Conservation (phyloP, 2,113 vertebrate genomes). For the Cranoglanis bouderius region DNA sequence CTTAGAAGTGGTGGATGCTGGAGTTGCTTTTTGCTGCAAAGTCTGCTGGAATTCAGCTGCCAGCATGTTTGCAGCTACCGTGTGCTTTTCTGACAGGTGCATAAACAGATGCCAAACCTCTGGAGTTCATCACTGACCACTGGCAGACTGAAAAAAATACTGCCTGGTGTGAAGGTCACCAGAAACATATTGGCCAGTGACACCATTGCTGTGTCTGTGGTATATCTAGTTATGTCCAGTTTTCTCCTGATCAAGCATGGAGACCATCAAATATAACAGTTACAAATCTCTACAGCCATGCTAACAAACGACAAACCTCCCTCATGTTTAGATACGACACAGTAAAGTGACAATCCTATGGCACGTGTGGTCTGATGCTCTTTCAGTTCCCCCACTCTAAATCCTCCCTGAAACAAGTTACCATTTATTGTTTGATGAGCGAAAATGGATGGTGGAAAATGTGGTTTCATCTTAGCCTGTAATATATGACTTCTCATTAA, state of each 20-base stretch:
- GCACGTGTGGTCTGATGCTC: neutral
- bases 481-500: neutral
- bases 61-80: neutral
- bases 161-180: conserved; percentile 15
- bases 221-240: neutral
- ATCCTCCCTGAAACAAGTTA: neutral
- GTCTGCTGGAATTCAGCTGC: neutral
- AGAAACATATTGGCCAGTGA: neutral
- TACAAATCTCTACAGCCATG: neutral
- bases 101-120: conserved; percentile 4
- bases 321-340: neutral
- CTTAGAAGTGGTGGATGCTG: neutral
- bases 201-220: neutral
- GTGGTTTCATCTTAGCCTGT: too few relatives aligned
- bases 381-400: neutral
- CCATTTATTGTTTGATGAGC: neutral
- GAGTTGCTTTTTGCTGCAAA: neutral
- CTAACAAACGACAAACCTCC: neutral
- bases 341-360: neutral
- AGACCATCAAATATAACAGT: neutral
- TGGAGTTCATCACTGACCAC: conserved; percentile 6
- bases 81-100: conserved; percentile 4
- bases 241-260: neutral
- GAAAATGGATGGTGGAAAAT: too few relatives aligned
- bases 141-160: neutral